Conservation (phyloP, 2,797 vertebrate genomes). For the Amniataba percoides region DNA sequence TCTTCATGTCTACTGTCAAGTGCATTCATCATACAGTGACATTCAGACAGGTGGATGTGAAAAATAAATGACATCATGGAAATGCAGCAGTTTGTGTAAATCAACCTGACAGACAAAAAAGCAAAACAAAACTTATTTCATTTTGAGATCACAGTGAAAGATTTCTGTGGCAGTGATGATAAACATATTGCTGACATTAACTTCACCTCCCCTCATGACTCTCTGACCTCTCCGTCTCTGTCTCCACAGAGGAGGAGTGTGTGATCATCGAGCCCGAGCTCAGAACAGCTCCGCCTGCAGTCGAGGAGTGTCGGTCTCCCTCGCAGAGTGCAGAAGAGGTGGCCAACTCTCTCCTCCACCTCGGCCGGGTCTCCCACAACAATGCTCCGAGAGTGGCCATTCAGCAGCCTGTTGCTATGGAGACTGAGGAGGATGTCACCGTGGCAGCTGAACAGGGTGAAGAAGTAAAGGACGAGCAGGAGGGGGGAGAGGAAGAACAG, state of each 20-base stretch:
- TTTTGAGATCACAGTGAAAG: constrained; percentile 6
- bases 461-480: constrained; percentile 70
- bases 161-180: constrained; percentile 42
- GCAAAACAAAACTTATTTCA: not conserved
- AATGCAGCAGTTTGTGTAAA: not conserved
- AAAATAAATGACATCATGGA: not conserved
- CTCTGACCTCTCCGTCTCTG: constrained; percentile 56
- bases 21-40: not conserved
- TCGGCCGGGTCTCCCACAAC: constrained; percentile 82
- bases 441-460: constrained; percentile 65
- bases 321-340: constrained; percentile 79
- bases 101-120: not conserved
- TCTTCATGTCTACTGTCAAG: not conserved
- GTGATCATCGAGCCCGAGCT: constrained; percentile 77
- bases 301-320: constrained; percentile 31
- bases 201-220: constrained; percentile 57
- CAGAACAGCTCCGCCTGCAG: constrained; percentile 60
- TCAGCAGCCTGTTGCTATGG: constrained; percentile 70
- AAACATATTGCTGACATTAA: constrained; percentile 50
- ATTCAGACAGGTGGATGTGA: not conserved
- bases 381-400: constrained; percentile 35
- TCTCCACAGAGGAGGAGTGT: constrained; percentile 83
- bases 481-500: constrained; percentile 55
- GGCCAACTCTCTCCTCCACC: constrained; percentile 91
- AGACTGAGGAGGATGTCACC: constrained; percentile 68